phyloP scores from a whole-genome alignment of 2,888 invertebrate genomes.

The Eutolmus rufibarbis region DNA sequence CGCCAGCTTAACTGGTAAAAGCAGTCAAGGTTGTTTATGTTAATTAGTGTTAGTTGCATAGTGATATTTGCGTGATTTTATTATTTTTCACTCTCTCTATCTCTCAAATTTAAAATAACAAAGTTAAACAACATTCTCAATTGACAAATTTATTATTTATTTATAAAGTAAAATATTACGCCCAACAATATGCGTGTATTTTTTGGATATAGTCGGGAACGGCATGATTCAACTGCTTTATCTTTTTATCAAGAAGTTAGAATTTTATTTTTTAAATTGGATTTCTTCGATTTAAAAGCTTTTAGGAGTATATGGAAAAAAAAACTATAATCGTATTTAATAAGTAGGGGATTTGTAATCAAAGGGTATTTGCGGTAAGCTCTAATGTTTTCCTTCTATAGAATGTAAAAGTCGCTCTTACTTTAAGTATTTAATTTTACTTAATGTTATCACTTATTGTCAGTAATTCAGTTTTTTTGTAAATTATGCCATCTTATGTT shows the following conservation, averaged over 20 bases:
- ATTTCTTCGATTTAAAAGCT: neutral
- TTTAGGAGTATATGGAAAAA: neutral
- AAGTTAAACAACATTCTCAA: neutral
- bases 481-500: neutral
- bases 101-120: neutral
- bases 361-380: neutral
- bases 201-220: neutral
- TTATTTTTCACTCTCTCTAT: neutral
- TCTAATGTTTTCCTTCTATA: neutral
- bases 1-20: slow-evolving; percentile 20
- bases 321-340: neutral
- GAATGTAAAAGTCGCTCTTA: neutral
- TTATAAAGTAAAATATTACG: neutral
- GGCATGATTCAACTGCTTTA: neutral
- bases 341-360: neutral
- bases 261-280: neutral
- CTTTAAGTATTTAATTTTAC: neutral
- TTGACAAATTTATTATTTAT: neutral
- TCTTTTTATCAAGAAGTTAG: neutral
- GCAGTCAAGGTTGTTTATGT: slow-evolving; percentile 7
- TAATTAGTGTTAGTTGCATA: neutral
- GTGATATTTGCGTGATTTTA: neutral
- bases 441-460: neutral
- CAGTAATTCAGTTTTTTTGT: neutral
- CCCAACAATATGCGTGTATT: neutral